Percentiles rank a stretch among this genome's conserved stretches.
Evolutionary conservation across 2,113 vertebrate species (phyloP).

Genomic region (Grammomys surdaster): DNA sequence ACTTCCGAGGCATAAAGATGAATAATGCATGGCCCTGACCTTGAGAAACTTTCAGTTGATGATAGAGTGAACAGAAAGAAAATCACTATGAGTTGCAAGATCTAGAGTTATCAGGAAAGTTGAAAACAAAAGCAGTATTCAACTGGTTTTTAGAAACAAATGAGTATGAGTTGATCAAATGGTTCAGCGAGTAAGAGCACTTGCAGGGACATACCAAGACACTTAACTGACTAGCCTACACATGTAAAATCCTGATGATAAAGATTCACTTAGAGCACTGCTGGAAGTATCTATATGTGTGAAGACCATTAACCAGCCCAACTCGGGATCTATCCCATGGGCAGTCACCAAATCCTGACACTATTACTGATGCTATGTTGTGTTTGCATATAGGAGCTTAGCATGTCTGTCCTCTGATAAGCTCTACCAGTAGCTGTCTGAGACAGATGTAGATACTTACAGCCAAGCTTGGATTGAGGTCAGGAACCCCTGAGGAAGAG

Average conservation of each 20-base stretch:
- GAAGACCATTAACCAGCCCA: background rate
- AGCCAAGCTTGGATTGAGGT: too few relatives aligned
- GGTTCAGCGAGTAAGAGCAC: background rate
- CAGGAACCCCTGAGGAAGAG: too few relatives aligned
- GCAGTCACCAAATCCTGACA: too few relatives aligned
- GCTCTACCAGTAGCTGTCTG: too few relatives aligned
- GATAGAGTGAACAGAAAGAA: background rate
- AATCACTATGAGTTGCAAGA: background rate
- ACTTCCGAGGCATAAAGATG: background rate
- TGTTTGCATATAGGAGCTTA: too few relatives aligned
- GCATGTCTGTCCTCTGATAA: too few relatives aligned
- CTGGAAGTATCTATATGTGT: background rate
- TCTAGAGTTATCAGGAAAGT: background rate
- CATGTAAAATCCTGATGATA: background rate
- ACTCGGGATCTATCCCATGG: too few relatives aligned
- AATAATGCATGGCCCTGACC: background rate
- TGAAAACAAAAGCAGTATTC: background rate
- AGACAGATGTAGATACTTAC: too few relatives aligned
- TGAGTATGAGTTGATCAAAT: background rate
- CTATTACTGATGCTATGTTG: too few relatives aligned
- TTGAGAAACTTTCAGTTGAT: conserved; percentile 4
- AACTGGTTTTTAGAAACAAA: background rate
- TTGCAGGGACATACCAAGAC: background rate
- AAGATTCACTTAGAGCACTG: background rate
- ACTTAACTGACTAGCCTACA: background rate